Percentiles rank a stretch among this genome's conserved stretches.
These are phyloP conservation scores for Rhinoptilus africanus DNA, from an alignment of 2,113 vertebrate species.

Conservation along the genomic window DNA sequence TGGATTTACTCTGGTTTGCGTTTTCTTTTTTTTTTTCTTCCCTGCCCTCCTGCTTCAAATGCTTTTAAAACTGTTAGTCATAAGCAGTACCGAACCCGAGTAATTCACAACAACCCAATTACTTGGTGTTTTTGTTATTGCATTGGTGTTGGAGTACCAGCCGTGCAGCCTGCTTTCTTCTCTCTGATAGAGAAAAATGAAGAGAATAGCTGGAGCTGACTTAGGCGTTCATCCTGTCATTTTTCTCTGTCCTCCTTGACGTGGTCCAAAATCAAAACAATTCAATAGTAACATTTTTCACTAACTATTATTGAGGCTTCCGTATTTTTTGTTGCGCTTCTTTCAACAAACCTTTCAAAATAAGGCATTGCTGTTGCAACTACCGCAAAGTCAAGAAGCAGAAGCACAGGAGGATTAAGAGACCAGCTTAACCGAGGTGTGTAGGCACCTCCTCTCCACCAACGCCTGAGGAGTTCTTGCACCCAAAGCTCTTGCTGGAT, in stretches of 20 bases:
- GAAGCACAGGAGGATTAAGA: neutral
- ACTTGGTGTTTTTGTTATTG: rapidly evolving
- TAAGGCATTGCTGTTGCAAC: neutral
- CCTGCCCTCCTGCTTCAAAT: neutral
- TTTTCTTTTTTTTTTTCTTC: neutral
- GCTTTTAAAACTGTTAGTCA: neutral
- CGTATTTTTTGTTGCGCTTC: neutral
- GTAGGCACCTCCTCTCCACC: neutral
- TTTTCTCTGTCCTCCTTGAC: neutral
- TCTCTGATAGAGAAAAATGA: neutral
- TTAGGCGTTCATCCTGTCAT: neutral
- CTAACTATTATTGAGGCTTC: neutral
- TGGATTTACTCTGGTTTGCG: neutral
- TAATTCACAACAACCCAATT: neutral
- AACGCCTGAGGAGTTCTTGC: neutral
- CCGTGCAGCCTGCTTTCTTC: neutral
- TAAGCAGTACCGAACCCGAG: neutral
- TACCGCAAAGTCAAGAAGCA: rapidly evolving
- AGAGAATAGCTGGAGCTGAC: neutral
- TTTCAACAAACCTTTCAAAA: neutral
- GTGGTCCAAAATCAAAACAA: neutral
- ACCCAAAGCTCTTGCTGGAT: neutral
- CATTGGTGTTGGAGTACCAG: neutral
- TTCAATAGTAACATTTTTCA: neutral
- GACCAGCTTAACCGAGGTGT: neutral